These are phyloP conservation scores for Colistium nudipinnis DNA, from an alignment of 2,113 vertebrate species.

Conservation along the genomic window DNA sequence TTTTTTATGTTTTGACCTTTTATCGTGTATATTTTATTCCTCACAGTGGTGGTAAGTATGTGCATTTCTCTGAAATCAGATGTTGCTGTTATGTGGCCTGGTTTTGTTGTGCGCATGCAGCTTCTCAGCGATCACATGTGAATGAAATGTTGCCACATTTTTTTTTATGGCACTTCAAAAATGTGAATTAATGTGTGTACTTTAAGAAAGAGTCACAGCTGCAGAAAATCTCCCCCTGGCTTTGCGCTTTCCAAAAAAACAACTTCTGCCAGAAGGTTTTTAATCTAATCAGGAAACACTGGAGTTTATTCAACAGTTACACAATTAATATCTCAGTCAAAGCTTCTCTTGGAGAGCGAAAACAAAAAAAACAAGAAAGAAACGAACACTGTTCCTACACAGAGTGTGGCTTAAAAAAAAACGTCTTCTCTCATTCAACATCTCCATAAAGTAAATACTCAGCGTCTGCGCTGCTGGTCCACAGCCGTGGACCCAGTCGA, in stretches of 20 bases:
- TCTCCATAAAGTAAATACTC: constrained; percentile 34
- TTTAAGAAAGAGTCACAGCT: neutral
- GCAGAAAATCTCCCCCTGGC: neutral
- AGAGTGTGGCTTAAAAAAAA: neutral
- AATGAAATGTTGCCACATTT: neutral
- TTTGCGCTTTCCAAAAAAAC: neutral
- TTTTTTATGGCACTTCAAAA: neutral
- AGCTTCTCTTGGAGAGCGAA: constrained; percentile 3
- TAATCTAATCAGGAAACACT: constrained; percentile 26
- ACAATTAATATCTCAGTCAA: constrained; percentile 8
- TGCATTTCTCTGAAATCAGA: too few species aligned
- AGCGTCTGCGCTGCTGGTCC: constrained; percentile 1
- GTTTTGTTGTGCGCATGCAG: neutral
- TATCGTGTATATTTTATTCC: neutral
- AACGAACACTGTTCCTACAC: neutral
- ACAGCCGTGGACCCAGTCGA: constrained; percentile 10
- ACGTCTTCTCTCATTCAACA: constrained; percentile 32
- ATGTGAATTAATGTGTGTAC: neutral
- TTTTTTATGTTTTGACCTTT: neutral
- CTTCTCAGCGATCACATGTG: neutral
- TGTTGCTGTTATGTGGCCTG: too few species aligned
- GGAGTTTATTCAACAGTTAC: neutral
- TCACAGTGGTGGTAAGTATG: neutral
- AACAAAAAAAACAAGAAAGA: too few species aligned
- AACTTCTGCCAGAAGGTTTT: neutral